Conservation (phyloP, 1,140 invertebrate genomes). For the Anastrepha ludens region DNA sequence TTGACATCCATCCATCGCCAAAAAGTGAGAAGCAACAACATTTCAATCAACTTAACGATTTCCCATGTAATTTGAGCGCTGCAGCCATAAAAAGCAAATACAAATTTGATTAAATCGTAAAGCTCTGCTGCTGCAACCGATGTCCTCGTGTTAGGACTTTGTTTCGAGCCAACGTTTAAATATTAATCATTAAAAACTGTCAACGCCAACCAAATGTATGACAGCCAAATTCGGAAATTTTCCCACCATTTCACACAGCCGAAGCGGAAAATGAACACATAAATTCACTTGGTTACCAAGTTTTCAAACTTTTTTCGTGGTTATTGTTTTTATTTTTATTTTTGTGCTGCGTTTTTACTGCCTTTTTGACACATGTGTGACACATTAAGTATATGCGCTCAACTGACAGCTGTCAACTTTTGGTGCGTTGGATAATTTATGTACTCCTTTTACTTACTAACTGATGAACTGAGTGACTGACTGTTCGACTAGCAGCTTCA, state of each 20-base stretch:
- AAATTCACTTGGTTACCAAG: neutral
- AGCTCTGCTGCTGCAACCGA: neutral
- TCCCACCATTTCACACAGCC: neutral
- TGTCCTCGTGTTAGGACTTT: neutral
- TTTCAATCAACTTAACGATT: conserved; percentile 12
- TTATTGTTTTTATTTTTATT: neutral
- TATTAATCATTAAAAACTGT: conserved; percentile 45
- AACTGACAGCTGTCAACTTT: conserved; percentile 51
- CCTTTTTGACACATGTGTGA: conserved; percentile 49
- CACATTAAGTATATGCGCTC: conserved; percentile 49
- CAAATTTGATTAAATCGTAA: conserved; percentile 34
- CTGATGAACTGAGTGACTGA: neutral
- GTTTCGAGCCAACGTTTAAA: neutral
- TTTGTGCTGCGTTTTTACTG: conserved; percentile 35
- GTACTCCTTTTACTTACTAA: conserved; percentile 11
- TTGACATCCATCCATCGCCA: neutral
- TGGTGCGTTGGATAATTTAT: conserved; percentile 37
- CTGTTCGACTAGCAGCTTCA: neutral
- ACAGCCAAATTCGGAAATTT: conserved; percentile 33
- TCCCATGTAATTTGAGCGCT: conserved; percentile 31
- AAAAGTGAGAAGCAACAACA: neutral
- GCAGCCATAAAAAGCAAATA: neutral
- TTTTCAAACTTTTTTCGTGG: neutral
- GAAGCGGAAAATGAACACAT: conserved; percentile 9
- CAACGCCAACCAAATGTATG: conserved; percentile 3